phyloP scores from a whole-genome alignment of 2,888 invertebrate genomes.

The Amblyteles armatorius region DNA sequence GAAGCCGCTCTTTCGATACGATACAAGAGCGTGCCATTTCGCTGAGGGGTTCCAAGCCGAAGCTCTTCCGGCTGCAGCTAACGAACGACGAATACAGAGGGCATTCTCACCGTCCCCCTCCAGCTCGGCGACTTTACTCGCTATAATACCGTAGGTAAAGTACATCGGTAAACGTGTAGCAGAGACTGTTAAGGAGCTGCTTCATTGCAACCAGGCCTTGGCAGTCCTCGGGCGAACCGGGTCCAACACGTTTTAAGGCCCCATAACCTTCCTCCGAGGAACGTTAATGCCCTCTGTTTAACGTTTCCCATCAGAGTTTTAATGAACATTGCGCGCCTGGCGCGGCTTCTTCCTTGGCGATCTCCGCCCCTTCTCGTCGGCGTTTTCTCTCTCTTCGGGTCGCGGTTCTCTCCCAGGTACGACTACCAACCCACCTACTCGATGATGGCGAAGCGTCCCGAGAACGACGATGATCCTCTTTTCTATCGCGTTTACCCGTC shows the following conservation, averaged over 20 bases:
- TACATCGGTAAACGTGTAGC: constrained; percentile 53
- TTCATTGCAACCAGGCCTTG: constrained; percentile 50
- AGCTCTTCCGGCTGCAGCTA: neutral
- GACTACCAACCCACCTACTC: constrained; percentile 13
- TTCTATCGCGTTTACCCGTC: constrained; percentile 4
- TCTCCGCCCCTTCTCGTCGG: constrained; percentile 41
- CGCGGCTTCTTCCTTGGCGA: constrained; percentile 16
- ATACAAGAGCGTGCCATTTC: constrained; percentile 10
- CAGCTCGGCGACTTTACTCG: neutral
- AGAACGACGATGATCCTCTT: constrained; percentile 45
- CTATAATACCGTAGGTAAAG: constrained; percentile 37
- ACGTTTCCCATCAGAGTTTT: constrained; percentile 78
- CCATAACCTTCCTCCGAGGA: constrained; percentile 64
- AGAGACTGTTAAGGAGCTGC: constrained; percentile 54
- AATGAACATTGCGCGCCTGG: constrained; percentile 74
- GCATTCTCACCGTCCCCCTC: neutral
- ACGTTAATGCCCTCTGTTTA: constrained; percentile 78
- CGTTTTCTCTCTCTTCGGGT: constrained; percentile 57
- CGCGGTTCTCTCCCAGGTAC: constrained; percentile 8
- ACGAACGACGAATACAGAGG: constrained; percentile 24
- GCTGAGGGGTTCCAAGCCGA: neutral
- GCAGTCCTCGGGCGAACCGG: constrained; percentile 42
- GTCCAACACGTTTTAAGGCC: constrained; percentile 66
- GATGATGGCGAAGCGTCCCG: constrained; percentile 10
- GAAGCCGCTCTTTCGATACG: neutral